These are phyloP conservation scores for Bubo bubo DNA, from an alignment of 2,113 vertebrate species.

Conservation along the genomic window DNA sequence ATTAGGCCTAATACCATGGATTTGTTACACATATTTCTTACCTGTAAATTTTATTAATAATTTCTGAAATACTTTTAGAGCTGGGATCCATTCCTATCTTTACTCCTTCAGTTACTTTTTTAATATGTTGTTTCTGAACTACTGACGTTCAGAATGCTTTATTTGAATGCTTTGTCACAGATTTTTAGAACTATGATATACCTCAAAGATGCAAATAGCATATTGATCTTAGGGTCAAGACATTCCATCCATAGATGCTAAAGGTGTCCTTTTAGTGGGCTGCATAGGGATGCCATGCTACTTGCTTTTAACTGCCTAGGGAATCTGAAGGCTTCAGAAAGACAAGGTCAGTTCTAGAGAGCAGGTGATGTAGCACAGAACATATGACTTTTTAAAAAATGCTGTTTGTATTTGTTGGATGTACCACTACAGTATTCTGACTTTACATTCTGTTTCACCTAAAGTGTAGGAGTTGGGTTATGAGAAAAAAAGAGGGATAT, in stretches of 20 bases:
- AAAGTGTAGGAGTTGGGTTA: neutral
- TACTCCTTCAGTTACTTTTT: neutral
- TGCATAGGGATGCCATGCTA: neutral
- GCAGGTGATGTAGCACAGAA: neutral
- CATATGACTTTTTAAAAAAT: neutral
- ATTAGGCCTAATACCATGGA: neutral
- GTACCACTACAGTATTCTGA: neutral
- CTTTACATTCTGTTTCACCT: neutral
- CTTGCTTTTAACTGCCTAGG: neutral
- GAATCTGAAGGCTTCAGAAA: neutral
- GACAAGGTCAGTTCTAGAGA: neutral
- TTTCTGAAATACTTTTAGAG: neutral
- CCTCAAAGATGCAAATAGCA: neutral
- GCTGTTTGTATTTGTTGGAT: neutral
- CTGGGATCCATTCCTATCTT: neutral
- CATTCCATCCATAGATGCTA: neutral
- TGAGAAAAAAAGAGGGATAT: neutral
- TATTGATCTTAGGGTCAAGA: neutral
- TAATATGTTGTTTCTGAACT: neutral
- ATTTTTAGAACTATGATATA: neutral
- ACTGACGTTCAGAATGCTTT: neutral
- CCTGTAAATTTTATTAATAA: neutral
- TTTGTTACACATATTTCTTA: neutral
- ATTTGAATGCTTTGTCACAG: neutral
- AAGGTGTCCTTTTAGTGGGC: neutral